Base-by-base conservation (phyloP, 2,797 vertebrate species). In the Hydrocynus forskahlii region DNA sequence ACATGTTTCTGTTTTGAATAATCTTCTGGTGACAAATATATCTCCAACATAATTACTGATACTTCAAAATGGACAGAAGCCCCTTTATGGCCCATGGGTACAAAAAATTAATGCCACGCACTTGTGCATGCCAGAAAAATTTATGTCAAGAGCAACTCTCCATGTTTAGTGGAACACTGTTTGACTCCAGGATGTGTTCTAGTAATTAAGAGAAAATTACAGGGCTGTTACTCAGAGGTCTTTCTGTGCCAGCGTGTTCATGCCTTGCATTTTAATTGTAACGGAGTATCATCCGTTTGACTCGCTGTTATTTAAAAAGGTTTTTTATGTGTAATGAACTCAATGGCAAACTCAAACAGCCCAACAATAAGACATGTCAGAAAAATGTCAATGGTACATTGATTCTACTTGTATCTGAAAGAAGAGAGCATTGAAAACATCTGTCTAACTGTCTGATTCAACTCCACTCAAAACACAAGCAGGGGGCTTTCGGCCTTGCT, bases 171-270 rank as follows among this genome's bases (percentile, higher is more conserved):
- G 29, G 14, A 76, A 38, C 82, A 76, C 74, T 81, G 79, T 87
- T 76, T 83, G 83, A 87, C 78, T 75, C 43, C 54, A 23, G 82
- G 86, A 90, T 63, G 68, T 69, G 79, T 84, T 75, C 63, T 45
- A 72, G 83, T 86, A 85, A 87, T 91, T 90, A 84, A 86, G 80
- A 76, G 80, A 77, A 86, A 86, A 81, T 87, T 85, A 86, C 83
- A 76, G 75, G 76, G 79, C 76, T 84, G 79, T 76, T 87, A 75
- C 59, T 76, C 80, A 21, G 80, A 79, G 62, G 81, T 84, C 68
- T 78, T 72, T 75, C 69, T 64, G 72, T 70, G 73, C 62, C 62
- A 70, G 71, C 23, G 48, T 54, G 50, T 77, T 78, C 75, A 75
- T 17, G 70, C 67, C 75, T 79, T 83, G 78, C 71, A 88, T 86